Base-by-base conservation (phyloP, 2,888 invertebrate species). In the Tiliacea citrago region DNA sequence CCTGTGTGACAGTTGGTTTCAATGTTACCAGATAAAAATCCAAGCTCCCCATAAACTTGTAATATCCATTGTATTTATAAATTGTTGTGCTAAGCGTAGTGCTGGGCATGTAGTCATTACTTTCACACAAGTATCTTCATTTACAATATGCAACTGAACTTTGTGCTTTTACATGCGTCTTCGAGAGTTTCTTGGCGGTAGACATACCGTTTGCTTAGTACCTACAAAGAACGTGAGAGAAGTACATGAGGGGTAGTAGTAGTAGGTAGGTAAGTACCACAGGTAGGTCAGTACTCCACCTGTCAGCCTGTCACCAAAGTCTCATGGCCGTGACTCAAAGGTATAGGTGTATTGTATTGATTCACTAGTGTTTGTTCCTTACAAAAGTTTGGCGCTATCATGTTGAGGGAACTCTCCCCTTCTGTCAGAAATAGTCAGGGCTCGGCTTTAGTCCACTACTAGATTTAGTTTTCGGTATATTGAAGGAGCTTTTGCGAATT, bases 171-270 rank as follows among this genome's bases (percentile, higher is more conserved):
- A 63, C 60, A 63, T 58, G n/a, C 73, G 35, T 24, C 55, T 74
- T 61, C 72, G 61, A 69, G 61, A 69, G 45, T 55, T 58, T 57
- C 24, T 68, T n/a, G 18, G n/a, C 35, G 21, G 21, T 68, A 68
- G 68, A 45, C 29, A 51, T 61, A 18, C 47, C 24, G 51, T 83
- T 78, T 65, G n/a, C 47, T 68, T 70, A 65, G 60, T 79, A 68
- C 70, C 74, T 79, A 83, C 79, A 61, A 73, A 69, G 61, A 73
- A 79, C 66, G 61, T 65, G 51, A 75, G 47, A 53, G 42, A 29
- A 60, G 66, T 62, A 61, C 47, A n/a, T n/a, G n/a, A n/a, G n/a
- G n/a, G n/a, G n/a, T n/a, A n/a, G n/a, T n/a, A n/a, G n/a, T n/a
- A n/a, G n/a, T n/a, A n/a, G n/a, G 39, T 39, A 39, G 39, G 39